Base-by-base conservation (phyloP, 1,140 invertebrate species). In the Drosophila serrata region DNA sequence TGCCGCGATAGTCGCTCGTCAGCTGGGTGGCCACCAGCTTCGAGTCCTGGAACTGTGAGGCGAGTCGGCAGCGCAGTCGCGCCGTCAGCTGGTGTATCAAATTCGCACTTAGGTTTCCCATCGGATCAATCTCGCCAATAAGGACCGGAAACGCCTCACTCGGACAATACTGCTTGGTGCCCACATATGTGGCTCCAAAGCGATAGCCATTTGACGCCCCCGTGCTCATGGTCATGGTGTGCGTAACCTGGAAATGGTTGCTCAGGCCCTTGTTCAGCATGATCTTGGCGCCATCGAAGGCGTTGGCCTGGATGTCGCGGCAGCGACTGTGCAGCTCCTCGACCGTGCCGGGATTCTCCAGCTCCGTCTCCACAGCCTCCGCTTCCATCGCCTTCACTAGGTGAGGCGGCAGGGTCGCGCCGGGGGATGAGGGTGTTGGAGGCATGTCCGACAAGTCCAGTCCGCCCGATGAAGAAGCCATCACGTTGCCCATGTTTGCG, bases 231-330 rank as follows among this genome's bases (percentile, higher is more conserved):
- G 97, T 97, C 74, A 98, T 93, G 49, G 98, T 97, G 93, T 99
- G 98, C 17, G 97, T 97, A 81, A 99, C 96, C 94, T 99, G 99
- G 93, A 99, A 99, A 93, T 99, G 98, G 93, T 98, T 99, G 82
- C 98, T 99, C 11, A 99, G 95, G 12, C 97, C 98, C 93, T 99
- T 99, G 81, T 98, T 99, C 13, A 99, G 94, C 94, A 99, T 96
- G 48, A 99, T 93, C 93, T 98, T 98, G 9, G 97, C 98, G 75
- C 99, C 99, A 93, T 99, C 99, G 94, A 99, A 99, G 86, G 97
- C 96, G 35, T 96, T 95, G 45, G 99, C 99, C 93, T 99, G 99
- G 22, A 99, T 95, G 94, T 99, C 98, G 97, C 99, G 99, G 93
- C 97, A 98, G 93, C 98, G 98, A 94, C 98, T 98, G 92, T 99